Percentiles rank a stretch among this genome's conserved stretches.
phyloP scores from a whole-genome alignment of 1,140 invertebrate genomes.

The Drosophila pectinifera region DNA sequence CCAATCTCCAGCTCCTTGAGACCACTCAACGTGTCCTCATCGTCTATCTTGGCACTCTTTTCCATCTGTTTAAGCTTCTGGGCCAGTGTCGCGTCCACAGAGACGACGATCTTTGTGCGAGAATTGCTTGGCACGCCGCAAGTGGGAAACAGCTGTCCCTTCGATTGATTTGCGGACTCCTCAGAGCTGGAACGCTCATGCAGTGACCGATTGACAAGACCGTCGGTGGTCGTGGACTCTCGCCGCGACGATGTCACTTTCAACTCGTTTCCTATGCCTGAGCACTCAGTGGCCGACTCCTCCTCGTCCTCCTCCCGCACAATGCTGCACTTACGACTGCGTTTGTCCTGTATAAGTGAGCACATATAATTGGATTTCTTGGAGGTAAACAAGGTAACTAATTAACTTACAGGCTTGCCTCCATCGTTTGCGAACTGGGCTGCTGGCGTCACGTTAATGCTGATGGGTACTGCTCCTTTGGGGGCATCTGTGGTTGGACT shows the following conservation, averaged over 20 bases:
- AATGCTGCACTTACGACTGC: slow-evolving; percentile 94
- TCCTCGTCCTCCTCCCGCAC: slow-evolving; percentile 94
- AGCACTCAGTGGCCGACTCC: slow-evolving; percentile 87
- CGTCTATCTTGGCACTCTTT: slow-evolving; percentile 61
- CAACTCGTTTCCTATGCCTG: slow-evolving; percentile 85
- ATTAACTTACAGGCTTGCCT: slow-evolving; percentile 58
- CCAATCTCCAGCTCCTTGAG: slow-evolving; percentile 78
- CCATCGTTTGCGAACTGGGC: slow-evolving; percentile 57
- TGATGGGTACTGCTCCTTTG: slow-evolving; percentile 67
- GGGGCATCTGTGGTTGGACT: slow-evolving; percentile 60
- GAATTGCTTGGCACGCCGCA: slow-evolving; percentile 62
- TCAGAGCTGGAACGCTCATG: slow-evolving; percentile 82
- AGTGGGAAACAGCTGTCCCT: slow-evolving; percentile 10
- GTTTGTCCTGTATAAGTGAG: slow-evolving; percentile 58
- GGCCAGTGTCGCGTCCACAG: slow-evolving; percentile 65
- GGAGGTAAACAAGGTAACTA: neutral
- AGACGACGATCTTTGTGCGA: slow-evolving; percentile 70
- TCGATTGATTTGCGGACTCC: neutral
- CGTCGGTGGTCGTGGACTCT: slow-evolving; percentile 87
- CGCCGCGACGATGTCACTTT: slow-evolving; percentile 82
- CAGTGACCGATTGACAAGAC: slow-evolving; percentile 87
- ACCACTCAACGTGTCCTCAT: slow-evolving; percentile 67
- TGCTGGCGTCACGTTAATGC: slow-evolving; percentile 74
- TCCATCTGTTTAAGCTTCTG: slow-evolving; percentile 81
- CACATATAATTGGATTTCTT: slow-evolving; percentile 1